Conservation (phyloP, 2,797 vertebrate species). For the Siniperca undulata region DNA sequence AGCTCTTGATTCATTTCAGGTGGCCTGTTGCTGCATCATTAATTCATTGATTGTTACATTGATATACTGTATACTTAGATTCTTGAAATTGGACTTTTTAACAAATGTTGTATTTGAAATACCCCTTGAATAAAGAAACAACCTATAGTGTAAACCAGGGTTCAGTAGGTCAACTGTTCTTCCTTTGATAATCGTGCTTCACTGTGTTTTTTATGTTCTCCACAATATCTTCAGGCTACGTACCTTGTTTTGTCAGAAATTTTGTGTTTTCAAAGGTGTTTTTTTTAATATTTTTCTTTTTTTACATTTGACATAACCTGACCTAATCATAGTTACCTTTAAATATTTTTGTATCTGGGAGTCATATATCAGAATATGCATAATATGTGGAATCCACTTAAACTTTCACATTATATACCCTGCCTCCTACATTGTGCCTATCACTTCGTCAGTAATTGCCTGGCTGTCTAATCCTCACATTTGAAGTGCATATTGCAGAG, state of each 20-base stretch:
- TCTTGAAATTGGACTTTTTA: not conserved
- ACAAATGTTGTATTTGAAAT: not conserved
- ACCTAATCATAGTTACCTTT: conserved; percentile 1
- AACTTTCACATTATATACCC: conserved; percentile 20
- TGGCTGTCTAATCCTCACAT: conserved; percentile 39
- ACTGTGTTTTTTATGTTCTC: not conserved
- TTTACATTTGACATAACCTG: not conserved
- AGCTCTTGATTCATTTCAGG: not conserved
- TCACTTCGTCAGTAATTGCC: conserved; percentile 56
- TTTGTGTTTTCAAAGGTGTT: not conserved
- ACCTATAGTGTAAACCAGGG: not conserved
- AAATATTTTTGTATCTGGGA: conserved; percentile 17
- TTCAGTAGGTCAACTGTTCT: not conserved
- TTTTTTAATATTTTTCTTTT: not conserved
- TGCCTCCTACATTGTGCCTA: conserved; percentile 36
- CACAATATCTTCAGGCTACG: not conserved
- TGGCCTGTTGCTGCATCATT: not conserved
- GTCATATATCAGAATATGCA: conserved; percentile 24
- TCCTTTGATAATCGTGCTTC: not conserved
- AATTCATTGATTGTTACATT: conserved; percentile 1
- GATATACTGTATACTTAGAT: not conserved
- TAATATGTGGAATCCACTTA: conserved; percentile 25
- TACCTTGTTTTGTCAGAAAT: not conserved
- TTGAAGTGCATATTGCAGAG: conserved; percentile 39
- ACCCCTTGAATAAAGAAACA: not conserved